A percentile compares a stretch with the other conserved stretches of the same genome.
phyloP scores from a whole-genome alignment of 2,888 invertebrate species.

The Ormyrus nitidulus region DNA sequence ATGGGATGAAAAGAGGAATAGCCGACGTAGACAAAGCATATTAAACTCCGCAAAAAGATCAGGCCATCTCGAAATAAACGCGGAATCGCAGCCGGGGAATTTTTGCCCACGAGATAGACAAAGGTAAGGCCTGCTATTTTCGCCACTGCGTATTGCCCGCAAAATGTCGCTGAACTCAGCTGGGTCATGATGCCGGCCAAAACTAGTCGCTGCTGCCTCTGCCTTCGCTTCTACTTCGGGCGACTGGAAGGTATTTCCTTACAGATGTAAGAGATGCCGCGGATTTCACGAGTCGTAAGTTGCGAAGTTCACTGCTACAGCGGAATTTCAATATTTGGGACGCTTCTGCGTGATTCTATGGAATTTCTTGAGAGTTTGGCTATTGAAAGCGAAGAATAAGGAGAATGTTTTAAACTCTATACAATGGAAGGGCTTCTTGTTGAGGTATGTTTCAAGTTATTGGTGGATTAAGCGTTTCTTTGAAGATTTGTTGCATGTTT shows the following conservation, averaged over 20 bases:
- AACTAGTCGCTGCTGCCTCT: not conserved
- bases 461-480: no score
- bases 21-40: not conserved
- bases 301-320: no score
- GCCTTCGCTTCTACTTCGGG: not conserved
- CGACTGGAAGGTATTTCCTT: not conserved
- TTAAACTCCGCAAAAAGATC: not conserved
- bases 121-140: conserved; percentile 40
- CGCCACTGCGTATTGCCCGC: conserved; percentile 2
- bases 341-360: not conserved
- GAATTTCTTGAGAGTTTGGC: not conserved
- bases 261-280: not conserved
- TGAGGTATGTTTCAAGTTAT: no score
- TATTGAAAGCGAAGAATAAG: not conserved
- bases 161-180: conserved; percentile 35
- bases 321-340: not conserved
- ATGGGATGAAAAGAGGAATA: not conserved
- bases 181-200: conserved; percentile 13
- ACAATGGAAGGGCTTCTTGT: no score
- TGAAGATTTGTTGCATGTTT: no score
- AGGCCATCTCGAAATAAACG: not conserved
- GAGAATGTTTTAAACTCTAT: no score
- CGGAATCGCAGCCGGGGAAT: not conserved
- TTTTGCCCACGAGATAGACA: not conserved
- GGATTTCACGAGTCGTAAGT: not conserved